A percentile compares a stretch with the other conserved stretches of the same genome.
Conservation (phyloP, 2,797 vertebrate species). For the Meda fulgida region DNA sequence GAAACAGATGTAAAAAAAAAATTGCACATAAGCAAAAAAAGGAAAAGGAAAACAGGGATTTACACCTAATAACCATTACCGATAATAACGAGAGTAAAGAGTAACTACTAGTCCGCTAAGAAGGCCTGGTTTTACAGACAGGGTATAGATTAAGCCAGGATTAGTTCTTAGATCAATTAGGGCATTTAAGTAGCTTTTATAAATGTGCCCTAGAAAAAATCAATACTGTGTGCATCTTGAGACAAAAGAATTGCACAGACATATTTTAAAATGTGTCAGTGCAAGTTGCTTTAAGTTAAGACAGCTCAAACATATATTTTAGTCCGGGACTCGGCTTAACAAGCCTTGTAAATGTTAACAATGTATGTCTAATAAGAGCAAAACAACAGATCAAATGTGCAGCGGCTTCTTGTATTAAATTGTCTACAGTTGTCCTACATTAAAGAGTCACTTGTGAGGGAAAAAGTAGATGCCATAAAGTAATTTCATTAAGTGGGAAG, state of each 20-base stretch:
- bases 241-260: too few species aligned
- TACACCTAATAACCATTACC: neutral
- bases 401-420: neutral
- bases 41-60: neutral
- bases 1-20: slow-evolving; percentile 14
- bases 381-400: neutral
- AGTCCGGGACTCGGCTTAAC: too few species aligned
- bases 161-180: too few species aligned
- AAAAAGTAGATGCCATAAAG: neutral
- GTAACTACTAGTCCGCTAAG: neutral
- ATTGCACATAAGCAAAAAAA: neutral
- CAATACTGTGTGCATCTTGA: too few species aligned
- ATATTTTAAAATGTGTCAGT: too few species aligned
- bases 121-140: too few species aligned
- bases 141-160: too few species aligned
- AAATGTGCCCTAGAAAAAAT: too few species aligned
- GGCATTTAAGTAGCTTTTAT: too few species aligned
- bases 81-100: neutral
- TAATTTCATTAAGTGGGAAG: neutral
- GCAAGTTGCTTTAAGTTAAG: too few species aligned
- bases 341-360: neutral
- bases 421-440: neutral
- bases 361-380: neutral
- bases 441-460: neutral
- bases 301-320: too few species aligned